Conservation (phyloP, 2,113 vertebrate genomes). For the Odobenus rosmarus region DNA sequence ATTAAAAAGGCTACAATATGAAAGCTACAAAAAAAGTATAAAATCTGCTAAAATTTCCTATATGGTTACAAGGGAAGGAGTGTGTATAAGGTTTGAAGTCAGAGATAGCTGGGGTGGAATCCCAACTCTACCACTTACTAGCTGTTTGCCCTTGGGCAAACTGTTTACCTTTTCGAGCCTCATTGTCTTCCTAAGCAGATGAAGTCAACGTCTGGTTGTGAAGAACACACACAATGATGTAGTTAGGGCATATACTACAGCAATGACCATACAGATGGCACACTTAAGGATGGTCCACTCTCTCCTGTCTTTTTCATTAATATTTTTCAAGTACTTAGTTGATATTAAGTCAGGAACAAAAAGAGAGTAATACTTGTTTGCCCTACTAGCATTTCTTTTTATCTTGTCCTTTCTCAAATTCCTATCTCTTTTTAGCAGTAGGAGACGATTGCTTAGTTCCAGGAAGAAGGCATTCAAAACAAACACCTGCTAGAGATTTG, state of each 20-base stretch:
- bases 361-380: neutral
- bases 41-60: neutral
- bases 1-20: neutral
- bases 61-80: neutral
- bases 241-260: neutral
- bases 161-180: neutral
- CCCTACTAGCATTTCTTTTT: conserved; percentile 2
- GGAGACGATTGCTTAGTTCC: neutral
- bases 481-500: neutral
- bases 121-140: neutral
- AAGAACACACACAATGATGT: neutral
- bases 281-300: neutral
- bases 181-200: neutral
- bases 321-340: neutral
- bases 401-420: conserved; percentile 33
- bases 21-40: neutral
- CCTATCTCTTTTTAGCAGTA: conserved; percentile 1
- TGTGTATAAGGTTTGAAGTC: neutral
- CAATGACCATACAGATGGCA: neutral
- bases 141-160: neutral
- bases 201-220: neutral
- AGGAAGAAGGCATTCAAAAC: conserved; percentile 17
- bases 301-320: neutral
- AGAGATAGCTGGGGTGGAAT: neutral
- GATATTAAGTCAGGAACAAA: conserved; percentile 1